Base-by-base conservation (phyloP, 2,797 vertebrate species). In the Muscicapa striata region DNA sequence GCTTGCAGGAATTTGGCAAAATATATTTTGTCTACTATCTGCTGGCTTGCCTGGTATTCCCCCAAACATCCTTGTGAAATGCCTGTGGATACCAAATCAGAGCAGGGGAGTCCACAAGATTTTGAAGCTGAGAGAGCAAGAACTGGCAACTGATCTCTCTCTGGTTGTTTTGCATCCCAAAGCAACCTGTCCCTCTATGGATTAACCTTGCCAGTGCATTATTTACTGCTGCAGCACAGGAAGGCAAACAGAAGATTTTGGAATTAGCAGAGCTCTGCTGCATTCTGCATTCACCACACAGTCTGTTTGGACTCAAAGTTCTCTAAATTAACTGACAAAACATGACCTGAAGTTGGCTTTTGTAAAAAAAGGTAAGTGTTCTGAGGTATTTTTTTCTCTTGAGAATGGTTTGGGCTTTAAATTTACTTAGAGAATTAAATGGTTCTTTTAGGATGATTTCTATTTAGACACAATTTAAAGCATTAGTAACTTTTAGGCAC, bases 401-500 rank as follows among this genome's bases (percentile, higher is more conserved):
- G 78, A 69, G 51, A 75, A 18, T 82, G 18, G 46, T 66, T 90
- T 95, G 9, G 13, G 3, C 5, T 62, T 59, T 66, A 48, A 30
- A 36, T 92, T 91, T 94, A 20, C 14, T 94, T 76, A 75, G 40
- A 82, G 59, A 95, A 97, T 96, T 90, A 96, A 96, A 94, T 72
- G 11, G 41, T 63, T 96, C 95, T 80, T 96, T 92, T 72, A 94
- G 55, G 79, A 63, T 3, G 2, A 83, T 91, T 98, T 94, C 82
- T 97, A 89, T 77, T 93, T 95, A 85, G 89, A 97, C 76, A 96
- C 77, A 88, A 66, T 94, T 94, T 88, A 96, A 96, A 97, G 83
- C 74, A 94, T 96, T 96, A 59, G 29, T 72, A 93, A 94, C 46
- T 96, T 97, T 96, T 69, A 95, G 70, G 84, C 34, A 84, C 49